These are phyloP conservation scores for Diogma glabrata DNA, from an alignment of 2,888 invertebrate genomes.

Conservation along the genomic window DNA sequence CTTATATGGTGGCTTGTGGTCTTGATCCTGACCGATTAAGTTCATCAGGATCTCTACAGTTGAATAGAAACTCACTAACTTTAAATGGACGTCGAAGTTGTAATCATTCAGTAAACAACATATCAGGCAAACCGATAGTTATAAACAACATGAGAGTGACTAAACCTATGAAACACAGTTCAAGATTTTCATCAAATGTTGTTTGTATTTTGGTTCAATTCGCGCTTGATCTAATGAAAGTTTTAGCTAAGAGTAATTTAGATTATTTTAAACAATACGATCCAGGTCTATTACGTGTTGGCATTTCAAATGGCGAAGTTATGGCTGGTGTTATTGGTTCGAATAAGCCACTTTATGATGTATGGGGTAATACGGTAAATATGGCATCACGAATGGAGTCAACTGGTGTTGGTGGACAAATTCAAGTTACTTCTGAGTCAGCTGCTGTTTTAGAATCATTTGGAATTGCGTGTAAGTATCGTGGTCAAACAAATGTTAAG, in stretches of 20 bases:
- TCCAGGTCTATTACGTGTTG: constrained; percentile 33
- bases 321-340: constrained; percentile 93
- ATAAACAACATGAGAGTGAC: background rate
- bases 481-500: constrained; percentile 61
- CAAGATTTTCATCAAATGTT: constrained; percentile 34
- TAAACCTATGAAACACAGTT: constrained; percentile 15
- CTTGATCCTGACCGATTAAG: constrained; percentile 61
- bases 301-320: constrained; percentile 81
- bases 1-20: constrained; percentile 96
- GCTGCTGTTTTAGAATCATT: constrained; percentile 54
- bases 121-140: background rate
- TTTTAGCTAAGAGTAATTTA: constrained; percentile 45
- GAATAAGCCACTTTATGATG: constrained; percentile 87
- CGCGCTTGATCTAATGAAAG: constrained; percentile 58
- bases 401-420: constrained; percentile 66
- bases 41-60: constrained; percentile 32
- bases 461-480: constrained; percentile 53
- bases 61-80: constrained; percentile 21
- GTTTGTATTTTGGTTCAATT: constrained; percentile 55
- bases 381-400: constrained; percentile 95
- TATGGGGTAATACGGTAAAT: constrained; percentile 95
- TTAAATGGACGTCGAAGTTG: constrained; percentile 31
- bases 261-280: constrained; percentile 44
- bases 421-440: constrained; percentile 67
- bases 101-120: background rate